Conservation (phyloP, 2,888 invertebrate genomes). For the Ecdyonurus torrentis region DNA sequence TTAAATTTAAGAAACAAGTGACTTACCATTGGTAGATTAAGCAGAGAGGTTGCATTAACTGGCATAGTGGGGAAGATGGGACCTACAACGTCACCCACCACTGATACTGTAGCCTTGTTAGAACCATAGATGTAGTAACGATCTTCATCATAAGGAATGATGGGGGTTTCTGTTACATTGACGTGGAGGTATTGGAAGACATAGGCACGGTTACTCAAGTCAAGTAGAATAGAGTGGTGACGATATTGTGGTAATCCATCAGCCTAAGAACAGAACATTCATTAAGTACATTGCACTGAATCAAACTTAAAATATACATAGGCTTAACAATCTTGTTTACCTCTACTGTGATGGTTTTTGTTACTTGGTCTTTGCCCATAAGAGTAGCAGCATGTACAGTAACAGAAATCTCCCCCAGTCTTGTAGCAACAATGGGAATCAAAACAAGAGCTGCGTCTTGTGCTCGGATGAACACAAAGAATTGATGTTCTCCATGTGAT, state of each 20-base stretch:
- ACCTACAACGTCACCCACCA: slow-evolving; percentile 84
- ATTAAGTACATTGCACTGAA: slow-evolving; percentile 4
- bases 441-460: slow-evolving; percentile 72
- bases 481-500: slow-evolving; percentile 86
- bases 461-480: slow-evolving; percentile 68
- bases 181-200: slow-evolving; percentile 92
- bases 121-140: slow-evolving; percentile 91
- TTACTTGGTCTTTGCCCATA: slow-evolving; percentile 52
- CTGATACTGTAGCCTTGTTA: slow-evolving; percentile 62
- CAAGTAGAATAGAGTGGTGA: slow-evolving; percentile 81
- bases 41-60: slow-evolving; percentile 65
- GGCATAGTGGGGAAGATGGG: slow-evolving; percentile 88
- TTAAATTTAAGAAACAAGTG: not conserved
- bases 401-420: slow-evolving; percentile 52
- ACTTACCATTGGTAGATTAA: slow-evolving; percentile 59
- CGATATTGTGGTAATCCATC: slow-evolving; percentile 85
- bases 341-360: slow-evolving; percentile 48
- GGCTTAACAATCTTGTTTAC: slow-evolving; percentile 31
- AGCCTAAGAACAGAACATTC: slow-evolving; percentile 30
- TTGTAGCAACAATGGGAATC: slow-evolving; percentile 73
- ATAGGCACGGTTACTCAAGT: slow-evolving; percentile 81
- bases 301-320: not conserved
- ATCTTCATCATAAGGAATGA: slow-evolving; percentile 78
- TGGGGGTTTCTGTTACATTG: slow-evolving; percentile 82
- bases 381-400: slow-evolving; percentile 60